These are phyloP conservation scores for Thereva unica DNA, from an alignment of 2,888 invertebrate genomes.

Conservation along the genomic window DNA sequence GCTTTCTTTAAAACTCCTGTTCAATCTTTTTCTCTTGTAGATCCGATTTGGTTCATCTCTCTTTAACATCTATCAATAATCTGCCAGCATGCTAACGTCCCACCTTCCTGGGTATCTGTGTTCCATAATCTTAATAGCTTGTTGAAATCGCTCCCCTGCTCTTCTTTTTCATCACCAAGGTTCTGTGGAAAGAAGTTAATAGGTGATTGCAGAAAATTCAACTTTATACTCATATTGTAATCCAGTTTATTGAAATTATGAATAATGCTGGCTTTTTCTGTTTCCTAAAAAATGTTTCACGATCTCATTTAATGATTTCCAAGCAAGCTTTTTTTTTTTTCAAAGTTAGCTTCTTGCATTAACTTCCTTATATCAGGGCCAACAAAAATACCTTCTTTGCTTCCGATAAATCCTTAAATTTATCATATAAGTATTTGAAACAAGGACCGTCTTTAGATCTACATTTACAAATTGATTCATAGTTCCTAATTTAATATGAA, in stretches of 20 bases:
- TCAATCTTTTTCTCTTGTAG: conserved; percentile 3
- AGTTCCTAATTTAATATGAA: too few relatives aligned
- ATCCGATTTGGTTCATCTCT: not conserved
- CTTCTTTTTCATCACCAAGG: conserved; percentile 12
- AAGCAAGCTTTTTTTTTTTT: conserved; percentile 8
- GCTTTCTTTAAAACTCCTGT: not conserved
- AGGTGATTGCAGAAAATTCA: too few relatives aligned
- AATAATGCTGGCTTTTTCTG: conserved; percentile 9
- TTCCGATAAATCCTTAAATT: too few relatives aligned
- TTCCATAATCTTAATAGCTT: conserved; percentile 3
- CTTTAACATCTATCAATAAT: conserved; percentile 1
- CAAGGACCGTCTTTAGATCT: not conserved
- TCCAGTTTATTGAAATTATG: conserved; percentile 1
- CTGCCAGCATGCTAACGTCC: not conserved
- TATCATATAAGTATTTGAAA: too few relatives aligned
- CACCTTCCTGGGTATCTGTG: not conserved
- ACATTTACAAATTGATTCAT: not conserved
- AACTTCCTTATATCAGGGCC: too few relatives aligned
- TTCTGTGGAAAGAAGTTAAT: conserved; percentile 7
- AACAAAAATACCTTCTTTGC: too few relatives aligned
- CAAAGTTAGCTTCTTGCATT: conserved; percentile 5
- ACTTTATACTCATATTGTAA: not conserved
- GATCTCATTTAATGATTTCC: not conserved
- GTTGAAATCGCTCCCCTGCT: not conserved
- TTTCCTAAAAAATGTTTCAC: conserved; percentile 17